phyloP scores from a whole-genome alignment of 37 sponge, comb jelly and placozoan genomes.

The Lycopodina hypogea region DNA sequence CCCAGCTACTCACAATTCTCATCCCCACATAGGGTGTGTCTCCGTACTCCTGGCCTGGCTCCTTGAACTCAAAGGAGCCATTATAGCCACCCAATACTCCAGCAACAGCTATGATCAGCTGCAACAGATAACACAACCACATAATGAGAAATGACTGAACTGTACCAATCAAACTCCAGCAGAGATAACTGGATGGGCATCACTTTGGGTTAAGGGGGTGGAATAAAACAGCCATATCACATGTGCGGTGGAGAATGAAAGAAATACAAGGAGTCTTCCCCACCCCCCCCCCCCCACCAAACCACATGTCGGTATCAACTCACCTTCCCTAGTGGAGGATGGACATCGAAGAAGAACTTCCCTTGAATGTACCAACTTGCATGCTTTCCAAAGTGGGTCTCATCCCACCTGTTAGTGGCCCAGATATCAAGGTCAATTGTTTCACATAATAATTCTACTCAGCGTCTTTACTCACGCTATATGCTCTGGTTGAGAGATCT shows the following conservation, averaged over 20 bases:
- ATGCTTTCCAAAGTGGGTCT: conserved; percentile 98
- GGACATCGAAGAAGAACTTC: conserved; percentile 93
- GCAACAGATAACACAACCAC: not conserved
- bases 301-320: too few species aligned
- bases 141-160: not conserved
- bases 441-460: too few species aligned
- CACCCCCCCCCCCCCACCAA: too few species aligned
- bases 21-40: conserved; percentile 81
- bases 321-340: conserved; percentile 97
- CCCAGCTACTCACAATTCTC: conserved; percentile 66
- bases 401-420: conserved; percentile 95
- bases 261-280: too few species aligned
- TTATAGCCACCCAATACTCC: conserved; percentile 90
- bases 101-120: conserved; percentile 87
- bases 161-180: not conserved
- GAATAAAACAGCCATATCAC: too few species aligned
- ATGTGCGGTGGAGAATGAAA: too few species aligned
- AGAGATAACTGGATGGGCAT: not conserved
- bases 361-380: conserved; percentile 95
- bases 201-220: not conserved
- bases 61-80: conserved; percentile 92
- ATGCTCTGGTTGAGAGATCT: conserved; percentile 69
- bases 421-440: too few species aligned
- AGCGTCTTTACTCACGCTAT: conserved; percentile 74
- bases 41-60: conserved; percentile 83